Base-by-base conservation (phyloP, 2,888 invertebrate genomes). In the Psococerastis gibbosa region DNA sequence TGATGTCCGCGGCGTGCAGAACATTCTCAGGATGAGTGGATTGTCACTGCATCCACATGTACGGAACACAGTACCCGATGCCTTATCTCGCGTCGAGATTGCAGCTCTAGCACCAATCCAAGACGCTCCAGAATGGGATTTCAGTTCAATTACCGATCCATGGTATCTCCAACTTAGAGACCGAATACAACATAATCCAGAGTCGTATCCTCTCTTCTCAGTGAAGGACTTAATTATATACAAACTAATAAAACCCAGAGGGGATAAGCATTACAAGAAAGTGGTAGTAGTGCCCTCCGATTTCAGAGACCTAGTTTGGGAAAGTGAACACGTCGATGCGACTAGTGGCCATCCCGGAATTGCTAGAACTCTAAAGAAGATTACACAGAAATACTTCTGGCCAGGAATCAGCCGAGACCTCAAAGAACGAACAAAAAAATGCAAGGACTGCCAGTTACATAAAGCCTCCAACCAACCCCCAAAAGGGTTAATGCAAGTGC, bases 351-450 rank as follows among this genome's bases (percentile, higher is more conserved):
- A 33, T 33, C 9, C 17, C 15, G 33, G 33, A 4, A 9, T 4
- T 5, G 17, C 3, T 3, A 33, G 17, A 33, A 33, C 33, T 6
- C 17, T 33, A 6, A 5, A 16, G 3, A 33, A 9, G 6, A 16
- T 33, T 6, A 15, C 15, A 9, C 33, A 17, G 3, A 33, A 33
- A 17, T 56, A 54, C 31, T 53, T 54, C 43, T 56, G 54, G 54
- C 51, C 53, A 18, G 48, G 48, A 15, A 57, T 52, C 52, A 49
- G 44, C 20, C 38, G 45, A 22, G 52, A 55, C 6, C 45, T 52
- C 2, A 46, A 50, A 1, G 42, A 42, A 2, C 55, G 54, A 32
- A 51, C 56, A 1, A 22, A 51, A 8, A 17, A 17, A 0, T 57
- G 54, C 43, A 11, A 17, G 1, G 44, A 23, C 3, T 55, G 54